These are phyloP conservation scores for Rhyacophila evoluta DNA, from an alignment of 2,888 invertebrate genomes.

Conservation along the genomic window DNA sequence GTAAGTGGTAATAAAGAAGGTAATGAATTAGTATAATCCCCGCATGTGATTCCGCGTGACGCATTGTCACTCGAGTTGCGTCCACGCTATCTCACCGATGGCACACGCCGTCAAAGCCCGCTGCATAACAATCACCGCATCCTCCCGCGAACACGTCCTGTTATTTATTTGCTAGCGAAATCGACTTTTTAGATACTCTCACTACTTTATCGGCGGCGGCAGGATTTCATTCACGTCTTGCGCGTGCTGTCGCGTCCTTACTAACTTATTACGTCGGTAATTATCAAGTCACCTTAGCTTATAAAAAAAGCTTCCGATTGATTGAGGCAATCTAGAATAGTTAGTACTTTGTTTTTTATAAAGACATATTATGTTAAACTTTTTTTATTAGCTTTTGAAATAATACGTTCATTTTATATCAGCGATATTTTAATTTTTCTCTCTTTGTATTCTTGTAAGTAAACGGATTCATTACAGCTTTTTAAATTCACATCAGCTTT, in stretches of 20 bases:
- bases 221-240: slow-evolving; percentile 7
- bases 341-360: too few relatives aligned
- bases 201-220: neutral
- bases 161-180: slow-evolving; percentile 22
- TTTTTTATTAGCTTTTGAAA: too few relatives aligned
- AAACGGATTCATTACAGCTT: too few relatives aligned
- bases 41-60: neutral
- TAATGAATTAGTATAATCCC: neutral
- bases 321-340: too few relatives aligned
- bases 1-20: too few relatives aligned
- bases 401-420: too few relatives aligned
- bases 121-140: neutral
- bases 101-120: neutral
- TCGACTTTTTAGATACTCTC: slow-evolving; percentile 12
- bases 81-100: neutral
- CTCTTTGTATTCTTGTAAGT: too few relatives aligned
- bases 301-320: neutral
- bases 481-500: too few relatives aligned
- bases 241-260: neutral
- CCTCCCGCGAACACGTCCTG: neutral
- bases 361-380: too few relatives aligned
- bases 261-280: neutral
- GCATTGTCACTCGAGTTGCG: slow-evolving; percentile 6
- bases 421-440: too few relatives aligned
- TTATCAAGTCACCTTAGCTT: neutral